These are phyloP conservation scores for Chrysogorgia sp. DNA, from an alignment of 92 coral and sea anemone genomes.

Conservation along the genomic window DNA sequence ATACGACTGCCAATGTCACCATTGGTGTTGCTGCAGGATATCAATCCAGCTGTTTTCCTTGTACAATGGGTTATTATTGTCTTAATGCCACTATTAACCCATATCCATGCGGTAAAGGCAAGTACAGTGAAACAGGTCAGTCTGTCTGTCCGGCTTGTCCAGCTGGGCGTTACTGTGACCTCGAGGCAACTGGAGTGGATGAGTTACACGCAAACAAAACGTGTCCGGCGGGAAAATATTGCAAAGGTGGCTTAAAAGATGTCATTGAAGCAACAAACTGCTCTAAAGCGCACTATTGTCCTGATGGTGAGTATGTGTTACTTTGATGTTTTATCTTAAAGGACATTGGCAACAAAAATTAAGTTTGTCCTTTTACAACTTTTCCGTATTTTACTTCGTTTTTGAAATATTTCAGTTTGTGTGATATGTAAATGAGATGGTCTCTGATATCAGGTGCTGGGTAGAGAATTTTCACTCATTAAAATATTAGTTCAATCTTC, in stretches of 20 bases:
- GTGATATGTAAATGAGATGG: too few species aligned
- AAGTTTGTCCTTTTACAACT: too few species aligned
- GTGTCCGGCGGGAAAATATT: slow-evolving; percentile 91
- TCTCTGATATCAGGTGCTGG: too few species aligned
- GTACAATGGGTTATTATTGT: slow-evolving; percentile 89
- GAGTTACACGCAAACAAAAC: slow-evolving; percentile 78
- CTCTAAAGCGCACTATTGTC: slow-evolving; percentile 85
- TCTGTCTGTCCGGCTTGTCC: slow-evolving; percentile 87
- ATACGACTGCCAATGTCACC: slow-evolving; percentile 52
- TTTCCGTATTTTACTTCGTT: too few species aligned
- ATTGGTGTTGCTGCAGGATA: slow-evolving; percentile 77
- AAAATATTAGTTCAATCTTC: too few species aligned
- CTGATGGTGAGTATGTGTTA: slow-evolving; percentile 68
- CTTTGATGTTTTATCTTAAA: not conserved
- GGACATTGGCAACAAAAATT: too few species aligned
- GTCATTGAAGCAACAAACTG: slow-evolving; percentile 83
- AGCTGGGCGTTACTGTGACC: slow-evolving; percentile 89
- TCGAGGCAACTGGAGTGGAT: slow-evolving; percentile 79
- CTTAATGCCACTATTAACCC: slow-evolving; percentile 87
- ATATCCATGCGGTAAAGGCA: slow-evolving; percentile 86
- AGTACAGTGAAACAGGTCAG: slow-evolving; percentile 87
- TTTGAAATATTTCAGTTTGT: too few species aligned
- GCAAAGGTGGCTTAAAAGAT: slow-evolving; percentile 72
- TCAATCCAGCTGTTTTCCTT: slow-evolving; percentile 77
- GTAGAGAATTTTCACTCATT: too few species aligned